Evolutionary conservation across 2,113 vertebrate species (phyloP), one percentile per base, ranked within the genome.

Genomic region (Caranx ignobilis): DNA sequence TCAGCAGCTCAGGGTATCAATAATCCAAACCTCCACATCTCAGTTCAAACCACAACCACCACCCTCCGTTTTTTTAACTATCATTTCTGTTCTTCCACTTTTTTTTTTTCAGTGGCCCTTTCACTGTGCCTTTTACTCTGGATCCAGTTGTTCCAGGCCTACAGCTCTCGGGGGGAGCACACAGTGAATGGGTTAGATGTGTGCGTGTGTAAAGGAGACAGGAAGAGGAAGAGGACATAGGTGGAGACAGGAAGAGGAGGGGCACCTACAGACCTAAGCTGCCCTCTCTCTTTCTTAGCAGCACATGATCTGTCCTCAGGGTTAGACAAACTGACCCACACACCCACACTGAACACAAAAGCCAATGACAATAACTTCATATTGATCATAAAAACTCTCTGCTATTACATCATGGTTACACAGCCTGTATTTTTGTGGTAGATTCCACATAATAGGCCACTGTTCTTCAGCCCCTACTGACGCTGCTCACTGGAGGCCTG

Each of bases 171-270:
- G 48, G 84, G 74, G 86, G 79, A 61, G 26, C 81, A 83, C 87
- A 82, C 16, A 13, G 64, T 52, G 83, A 83, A 54, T 68, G 47
- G 75, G n/a, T 48, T 50, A 48, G 1, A 15, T 75, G 76, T 52
- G 63, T 47, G 19, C 19, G 47, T 52, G 31, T 39, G 75, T 77
- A 54, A 71, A 52, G 2, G 55, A 77, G 77, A 59, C 77, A 87
- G 89, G 88, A 92, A 92, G 52, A 86, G 83, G 87, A 89, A 88
- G 77, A 87, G 75, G 81, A 88, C 71, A 79, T 72, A 88, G 82
- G 80, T 87, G 89, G 90, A 84, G 75, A 83, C 83, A 78, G 88
- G 87, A 89, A 89, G 87, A 83, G 85, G 91, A 81, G 79, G 71
- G 47, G 63, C 73, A 66, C 63, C 65, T 41, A 74, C 81, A 62